Evolutionary conservation across 2,797 vertebrate species (phyloP), one percentile per base, ranked within the genome.

Genomic region (Epinephelus malabaricus): DNA sequence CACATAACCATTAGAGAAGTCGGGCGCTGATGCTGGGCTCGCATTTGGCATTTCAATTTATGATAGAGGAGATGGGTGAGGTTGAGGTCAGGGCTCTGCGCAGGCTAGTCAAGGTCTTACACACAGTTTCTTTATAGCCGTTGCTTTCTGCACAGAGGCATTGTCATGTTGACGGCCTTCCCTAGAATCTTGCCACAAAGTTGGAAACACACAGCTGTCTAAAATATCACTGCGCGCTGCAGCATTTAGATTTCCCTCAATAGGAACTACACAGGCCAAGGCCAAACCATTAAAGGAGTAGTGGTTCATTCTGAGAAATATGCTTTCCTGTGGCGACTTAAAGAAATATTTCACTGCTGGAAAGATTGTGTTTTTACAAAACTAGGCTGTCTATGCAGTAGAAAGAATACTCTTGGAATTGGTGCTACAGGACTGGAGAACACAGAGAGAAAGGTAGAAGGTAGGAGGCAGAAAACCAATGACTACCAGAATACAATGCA

Each of bases 91-190:
- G 46, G 56, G 47, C 23, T 59, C 40, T 27, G 15, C 40, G n/a
- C 9, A 46, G 19, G 51, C 27, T 49, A 51, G 70, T 70, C 27
- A 66, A 64, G 47, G 51, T 68, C 59, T 76, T 83, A 54, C 55
- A 78, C 21, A 71, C 70, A 45, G 21, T 70, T 79, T 59, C 38
- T 67, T 18, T 30, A 11, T 82, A 67, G 47, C 67, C 40, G 53
- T 84, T 27, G 3, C 19, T 56, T 70, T 55, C 61, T 45, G 23
- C 34, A 34, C 27, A 6, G 21, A 19, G 11, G 19, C 5, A 69
- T 55, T 46, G 38, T 63, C n/a, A 17, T 23, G 12, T 43, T 46
- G 23, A 68, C 5, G 5, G 17, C 49, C 25, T 46, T 50, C 4
- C 19, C 3, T 11, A 43, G 67, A 61, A 61, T 46, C 14, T 30